Conservation (phyloP, 2,797 vertebrate species). For the Steatocranus sp. region DNA sequence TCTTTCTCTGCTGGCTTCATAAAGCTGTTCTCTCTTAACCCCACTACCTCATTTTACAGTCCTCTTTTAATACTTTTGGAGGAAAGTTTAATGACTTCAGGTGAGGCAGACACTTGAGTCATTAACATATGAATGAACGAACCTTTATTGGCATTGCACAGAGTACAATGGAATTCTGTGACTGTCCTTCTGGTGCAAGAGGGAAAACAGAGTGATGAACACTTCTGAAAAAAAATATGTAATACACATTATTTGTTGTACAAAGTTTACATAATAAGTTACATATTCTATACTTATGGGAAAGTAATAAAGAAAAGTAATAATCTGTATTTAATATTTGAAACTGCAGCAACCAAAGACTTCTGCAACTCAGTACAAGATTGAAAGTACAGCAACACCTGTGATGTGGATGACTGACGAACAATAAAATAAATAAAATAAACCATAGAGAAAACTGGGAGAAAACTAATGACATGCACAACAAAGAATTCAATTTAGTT, state of each 20-base stretch:
- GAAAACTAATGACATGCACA: background rate
- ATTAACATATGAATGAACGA: background rate
- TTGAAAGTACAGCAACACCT: background rate
- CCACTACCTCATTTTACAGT: background rate
- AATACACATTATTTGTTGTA: fast-evolving
- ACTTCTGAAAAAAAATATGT: background rate
- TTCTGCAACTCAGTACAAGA: background rate
- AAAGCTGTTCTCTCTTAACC: background rate
- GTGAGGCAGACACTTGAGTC: background rate
- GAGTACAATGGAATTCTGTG: background rate
- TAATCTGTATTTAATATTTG: background rate
- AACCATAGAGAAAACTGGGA: background rate
- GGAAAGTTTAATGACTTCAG: background rate
- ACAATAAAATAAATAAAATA: background rate
- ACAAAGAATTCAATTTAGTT: background rate
- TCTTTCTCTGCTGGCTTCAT: background rate
- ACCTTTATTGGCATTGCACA: background rate
- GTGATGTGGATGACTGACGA: fast-evolving
- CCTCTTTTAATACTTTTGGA: background rate
- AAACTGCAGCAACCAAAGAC: background rate
- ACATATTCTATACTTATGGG: background rate
- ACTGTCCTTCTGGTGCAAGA: background rate
- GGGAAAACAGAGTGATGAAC: background rate
- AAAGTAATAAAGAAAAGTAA: background rate
- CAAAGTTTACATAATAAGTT: background rate